phyloP scores from a whole-genome alignment of 2,888 invertebrate species.

The Drosophila seclusa region DNA sequence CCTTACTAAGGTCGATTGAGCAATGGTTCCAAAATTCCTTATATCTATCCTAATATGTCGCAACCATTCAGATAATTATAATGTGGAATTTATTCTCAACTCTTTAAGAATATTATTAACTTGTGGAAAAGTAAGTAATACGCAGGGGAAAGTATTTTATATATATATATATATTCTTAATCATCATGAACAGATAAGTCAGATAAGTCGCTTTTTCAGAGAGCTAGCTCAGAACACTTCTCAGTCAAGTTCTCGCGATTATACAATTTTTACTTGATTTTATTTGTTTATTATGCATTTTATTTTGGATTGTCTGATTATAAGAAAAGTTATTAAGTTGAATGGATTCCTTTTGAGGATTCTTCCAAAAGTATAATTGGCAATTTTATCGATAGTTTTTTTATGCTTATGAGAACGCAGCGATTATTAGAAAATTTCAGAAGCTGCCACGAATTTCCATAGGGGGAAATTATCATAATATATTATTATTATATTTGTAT shows the following conservation, averaged over 20 bases:
- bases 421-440: not conserved
- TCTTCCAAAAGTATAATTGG: not conserved
- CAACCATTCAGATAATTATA: not conserved
- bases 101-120: not conserved
- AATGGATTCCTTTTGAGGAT: not conserved
- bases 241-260: not conserved
- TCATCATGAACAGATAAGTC: not conserved
- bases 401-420: not conserved
- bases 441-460: too few species aligned
- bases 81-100: not conserved
- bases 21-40: not conserved
- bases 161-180: too few species aligned
- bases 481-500: not conserved
- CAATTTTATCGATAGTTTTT: not conserved
- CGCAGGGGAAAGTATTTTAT: not conserved
- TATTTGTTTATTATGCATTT: not conserved
- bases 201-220: too few species aligned
- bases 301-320: not conserved
- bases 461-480: not conserved
- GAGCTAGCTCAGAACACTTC: accelerated
- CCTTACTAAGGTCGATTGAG: not conserved
- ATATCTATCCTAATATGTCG: not conserved
- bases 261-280: accelerated
- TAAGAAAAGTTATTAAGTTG: not conserved
- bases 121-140: not conserved